These are phyloP conservation scores for Lepidothrix coronata DNA, from an alignment of 2,113 vertebrate species.

Conservation along the genomic window DNA sequence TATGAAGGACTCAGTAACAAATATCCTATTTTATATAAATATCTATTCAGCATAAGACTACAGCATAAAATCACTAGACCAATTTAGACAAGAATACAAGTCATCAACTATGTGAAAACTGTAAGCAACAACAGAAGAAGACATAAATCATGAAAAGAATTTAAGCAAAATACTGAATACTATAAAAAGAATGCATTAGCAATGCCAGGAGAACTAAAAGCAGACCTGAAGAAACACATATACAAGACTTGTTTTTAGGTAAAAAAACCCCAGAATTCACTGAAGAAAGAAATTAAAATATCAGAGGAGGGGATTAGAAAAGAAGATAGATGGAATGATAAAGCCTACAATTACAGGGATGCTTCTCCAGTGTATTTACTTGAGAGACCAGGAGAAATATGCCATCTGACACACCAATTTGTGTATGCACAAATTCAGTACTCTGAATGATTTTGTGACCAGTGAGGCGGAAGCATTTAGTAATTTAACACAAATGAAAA, in stretches of 20 bases:
- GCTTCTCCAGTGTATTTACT: neutral
- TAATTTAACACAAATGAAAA: neutral
- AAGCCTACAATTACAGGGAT: neutral
- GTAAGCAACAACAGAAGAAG: neutral
- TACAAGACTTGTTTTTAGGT: neutral
- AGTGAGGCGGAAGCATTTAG: neutral
- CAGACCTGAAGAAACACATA: neutral
- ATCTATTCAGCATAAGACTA: neutral
- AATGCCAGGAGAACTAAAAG: neutral
- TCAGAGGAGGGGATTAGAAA: neutral
- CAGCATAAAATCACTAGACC: neutral
- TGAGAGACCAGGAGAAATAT: neutral
- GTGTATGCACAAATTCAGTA: neutral
- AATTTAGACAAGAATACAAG: constrained; percentile 1
- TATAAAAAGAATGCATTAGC: neutral
- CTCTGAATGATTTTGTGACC: neutral
- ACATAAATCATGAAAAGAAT: neutral
- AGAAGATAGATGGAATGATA: neutral
- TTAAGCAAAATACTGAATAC: neutral
- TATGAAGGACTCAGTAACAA: neutral
- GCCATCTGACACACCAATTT: neutral
- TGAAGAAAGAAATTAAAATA: neutral
- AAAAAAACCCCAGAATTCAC: neutral
- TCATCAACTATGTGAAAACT: neutral
- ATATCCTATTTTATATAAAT: neutral